Percentiles rank a stretch among this genome's conserved stretches.
These are phyloP conservation scores for Myiopsitta monachus DNA, from an alignment of 2,113 vertebrate genomes.

Conservation along the genomic window DNA sequence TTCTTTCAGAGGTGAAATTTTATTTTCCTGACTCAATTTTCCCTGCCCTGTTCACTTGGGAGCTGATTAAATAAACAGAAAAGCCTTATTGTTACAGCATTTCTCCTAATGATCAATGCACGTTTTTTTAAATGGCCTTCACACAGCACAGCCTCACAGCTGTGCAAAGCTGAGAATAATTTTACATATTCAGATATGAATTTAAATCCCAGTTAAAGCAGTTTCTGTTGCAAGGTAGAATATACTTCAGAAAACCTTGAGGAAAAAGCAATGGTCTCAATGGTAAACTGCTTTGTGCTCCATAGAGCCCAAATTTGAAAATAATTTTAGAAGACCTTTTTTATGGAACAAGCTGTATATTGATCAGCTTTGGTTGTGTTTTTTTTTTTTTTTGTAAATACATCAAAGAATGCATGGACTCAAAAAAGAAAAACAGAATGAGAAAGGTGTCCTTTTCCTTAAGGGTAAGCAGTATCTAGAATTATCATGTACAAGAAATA, in stretches of 20 bases:
- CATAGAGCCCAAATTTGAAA: not conserved
- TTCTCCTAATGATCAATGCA: not conserved
- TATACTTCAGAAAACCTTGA: not conserved
- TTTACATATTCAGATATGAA: not conserved
- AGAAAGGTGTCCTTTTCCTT: not conserved
- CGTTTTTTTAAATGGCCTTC: not conserved
- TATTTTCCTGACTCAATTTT: not conserved
- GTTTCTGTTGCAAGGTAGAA: not conserved
- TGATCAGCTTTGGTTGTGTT: not conserved
- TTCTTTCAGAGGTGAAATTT: not conserved
- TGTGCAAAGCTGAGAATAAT: not conserved
- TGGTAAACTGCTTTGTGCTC: not conserved
- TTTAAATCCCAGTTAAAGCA: not conserved
- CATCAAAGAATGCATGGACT: not conserved
- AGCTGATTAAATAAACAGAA: not conserved
- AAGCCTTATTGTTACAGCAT: not conserved
- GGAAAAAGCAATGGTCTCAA: not conserved
- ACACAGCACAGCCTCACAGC: not conserved
- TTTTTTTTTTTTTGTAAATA: not conserved
- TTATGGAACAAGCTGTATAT: not conserved
- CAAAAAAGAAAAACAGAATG: not conserved
- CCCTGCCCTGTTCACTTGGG: not conserved
- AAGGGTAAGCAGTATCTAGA: not conserved
- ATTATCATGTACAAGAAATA: not conserved
- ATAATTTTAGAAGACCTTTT: not conserved